phyloP scores from a whole-genome alignment of 2,888 invertebrate genomes.

The Patella pellucida region DNA sequence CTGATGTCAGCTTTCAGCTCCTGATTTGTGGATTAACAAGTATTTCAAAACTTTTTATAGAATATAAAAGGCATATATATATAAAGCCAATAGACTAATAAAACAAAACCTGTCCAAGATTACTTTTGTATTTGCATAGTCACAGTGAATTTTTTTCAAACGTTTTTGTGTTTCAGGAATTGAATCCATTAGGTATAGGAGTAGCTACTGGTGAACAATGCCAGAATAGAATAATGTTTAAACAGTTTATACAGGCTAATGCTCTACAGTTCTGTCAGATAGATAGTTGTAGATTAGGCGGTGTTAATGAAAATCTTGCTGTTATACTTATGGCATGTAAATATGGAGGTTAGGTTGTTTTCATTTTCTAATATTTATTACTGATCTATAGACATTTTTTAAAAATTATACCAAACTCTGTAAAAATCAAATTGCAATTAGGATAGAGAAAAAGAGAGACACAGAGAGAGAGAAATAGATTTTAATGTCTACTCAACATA shows the following conservation, averaged over 20 bases:
- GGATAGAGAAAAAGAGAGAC: no score
- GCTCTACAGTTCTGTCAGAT: conserved; percentile 91
- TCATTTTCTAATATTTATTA: background rate
- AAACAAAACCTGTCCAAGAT: no score
- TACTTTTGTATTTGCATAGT: no score
- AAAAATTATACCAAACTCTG: background rate
- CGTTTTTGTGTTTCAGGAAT: conserved; percentile 68
- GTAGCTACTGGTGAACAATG: conserved; percentile 95
- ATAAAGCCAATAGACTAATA: no score
- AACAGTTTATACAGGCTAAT: conserved; percentile 84
- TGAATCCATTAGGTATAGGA: conserved; percentile 81
- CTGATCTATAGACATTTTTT: background rate
- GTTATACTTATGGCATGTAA: conserved; percentile 92
- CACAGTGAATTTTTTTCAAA: background rate
- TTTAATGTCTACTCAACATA: no score
- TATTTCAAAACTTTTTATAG: no score
- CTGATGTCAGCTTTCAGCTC: no score
- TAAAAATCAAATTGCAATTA: no score
- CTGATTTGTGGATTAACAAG: no score
- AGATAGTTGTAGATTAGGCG: conserved; percentile 89
- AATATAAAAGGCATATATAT: no score
- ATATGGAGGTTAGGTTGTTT: conserved; percentile 84
- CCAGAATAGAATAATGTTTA: conserved; percentile 91
- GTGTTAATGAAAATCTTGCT: conserved; percentile 86
- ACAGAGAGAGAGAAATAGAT: no score